Evolutionary conservation across 2,888 invertebrate genomes (phyloP).

Genomic region (Clanis bilineata): DNA sequence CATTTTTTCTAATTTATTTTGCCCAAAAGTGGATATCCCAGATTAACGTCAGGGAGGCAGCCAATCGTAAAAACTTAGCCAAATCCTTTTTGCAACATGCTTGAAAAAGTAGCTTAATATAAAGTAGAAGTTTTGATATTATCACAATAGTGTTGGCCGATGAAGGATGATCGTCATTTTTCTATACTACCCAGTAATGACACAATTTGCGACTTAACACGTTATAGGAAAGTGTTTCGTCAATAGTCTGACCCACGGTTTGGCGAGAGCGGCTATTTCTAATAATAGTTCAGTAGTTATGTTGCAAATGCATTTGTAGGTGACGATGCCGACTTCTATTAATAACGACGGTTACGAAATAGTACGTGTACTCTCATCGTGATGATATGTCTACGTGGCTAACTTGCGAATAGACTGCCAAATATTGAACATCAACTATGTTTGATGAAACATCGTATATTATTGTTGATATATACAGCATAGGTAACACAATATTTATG

Average conservation of each 20-base stretch:
- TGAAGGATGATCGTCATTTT: too few relatives aligned
- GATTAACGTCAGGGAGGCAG: too few relatives aligned
- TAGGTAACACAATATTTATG: too few relatives aligned
- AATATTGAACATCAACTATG: neutral
- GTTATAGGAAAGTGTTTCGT: conserved; percentile 44
- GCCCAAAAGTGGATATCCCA: too few relatives aligned
- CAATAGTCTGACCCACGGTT: conserved; percentile 38
- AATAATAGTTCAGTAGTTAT: conserved; percentile 43
- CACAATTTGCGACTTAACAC: conserved; percentile 31
- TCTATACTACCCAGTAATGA: conserved; percentile 39
- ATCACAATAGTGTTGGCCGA: neutral
- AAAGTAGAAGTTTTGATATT: neutral
- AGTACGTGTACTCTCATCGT: neutral
- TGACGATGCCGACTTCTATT: conserved; percentile 57
- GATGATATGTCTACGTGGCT: conserved; percentile 4
- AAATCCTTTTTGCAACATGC: too few relatives aligned
- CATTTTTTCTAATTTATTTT: too few relatives aligned
- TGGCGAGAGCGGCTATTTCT: conserved; percentile 42
- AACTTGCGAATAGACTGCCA: neutral
- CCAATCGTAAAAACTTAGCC: too few relatives aligned
- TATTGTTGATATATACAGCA: too few relatives aligned
- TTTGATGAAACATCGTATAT: neutral
- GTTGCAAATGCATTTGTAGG: conserved; percentile 67
- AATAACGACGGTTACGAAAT: conserved; percentile 36
- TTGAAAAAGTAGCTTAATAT: too few relatives aligned